Conservation (phyloP, 2,797 vertebrate genomes). For the Dipus sagitta region DNA sequence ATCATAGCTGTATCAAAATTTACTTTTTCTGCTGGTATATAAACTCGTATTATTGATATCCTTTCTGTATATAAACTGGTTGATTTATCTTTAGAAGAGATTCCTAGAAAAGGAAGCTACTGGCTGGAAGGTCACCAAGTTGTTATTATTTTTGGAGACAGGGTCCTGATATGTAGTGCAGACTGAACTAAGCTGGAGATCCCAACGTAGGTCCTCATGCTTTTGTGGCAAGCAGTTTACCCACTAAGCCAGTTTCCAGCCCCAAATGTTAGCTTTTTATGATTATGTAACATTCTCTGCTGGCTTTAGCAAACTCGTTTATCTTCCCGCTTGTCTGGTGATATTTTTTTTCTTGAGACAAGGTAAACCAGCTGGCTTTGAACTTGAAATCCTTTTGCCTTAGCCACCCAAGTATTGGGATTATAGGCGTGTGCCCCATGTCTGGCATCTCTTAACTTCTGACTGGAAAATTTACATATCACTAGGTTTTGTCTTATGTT, state of each 20-base stretch:
- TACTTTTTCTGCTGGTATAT: conserved; percentile 2
- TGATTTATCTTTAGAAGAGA: not conserved
- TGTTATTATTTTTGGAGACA: not conserved
- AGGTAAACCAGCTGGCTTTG: not conserved
- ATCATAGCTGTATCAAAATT: not conserved
- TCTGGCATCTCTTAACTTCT: not conserved
- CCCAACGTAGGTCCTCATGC: too few species aligned
- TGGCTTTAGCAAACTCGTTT: not conserved
- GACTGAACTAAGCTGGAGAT: not conserved
- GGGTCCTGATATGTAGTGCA: not conserved
- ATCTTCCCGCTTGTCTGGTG: not conserved
- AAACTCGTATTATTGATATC: not conserved
- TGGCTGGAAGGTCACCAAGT: not conserved
- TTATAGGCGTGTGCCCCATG: not conserved
- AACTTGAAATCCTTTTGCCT: not conserved
- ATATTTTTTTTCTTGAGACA: too few species aligned
- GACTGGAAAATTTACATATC: not conserved
- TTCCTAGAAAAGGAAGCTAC: not conserved
- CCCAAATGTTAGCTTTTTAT: not conserved
- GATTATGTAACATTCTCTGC: not conserved
- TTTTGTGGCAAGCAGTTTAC: too few species aligned
- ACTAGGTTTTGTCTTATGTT: not conserved
- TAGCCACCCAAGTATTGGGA: not conserved
- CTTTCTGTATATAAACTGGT: not conserved
- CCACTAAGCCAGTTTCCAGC: too few species aligned